Conservation (phyloP, 2,888 invertebrate species). For the Saturnia pavonia region DNA sequence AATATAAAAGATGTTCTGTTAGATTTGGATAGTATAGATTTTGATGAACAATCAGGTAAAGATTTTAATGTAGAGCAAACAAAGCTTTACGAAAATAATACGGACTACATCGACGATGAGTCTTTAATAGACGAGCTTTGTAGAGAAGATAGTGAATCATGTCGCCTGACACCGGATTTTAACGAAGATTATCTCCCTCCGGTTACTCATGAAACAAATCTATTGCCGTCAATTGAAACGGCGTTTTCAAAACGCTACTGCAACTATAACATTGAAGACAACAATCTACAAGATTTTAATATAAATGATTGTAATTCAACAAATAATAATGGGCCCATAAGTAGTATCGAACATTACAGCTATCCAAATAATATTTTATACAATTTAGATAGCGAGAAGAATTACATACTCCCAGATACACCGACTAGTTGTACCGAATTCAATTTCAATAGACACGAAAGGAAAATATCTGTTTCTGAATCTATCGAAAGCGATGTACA, state of each 20-base stretch:
- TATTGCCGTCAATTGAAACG: conserved; percentile 74
- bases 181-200: conserved; percentile 62
- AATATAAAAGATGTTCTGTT: conserved; percentile 74
- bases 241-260: conserved; percentile 70
- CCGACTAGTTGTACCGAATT: conserved; percentile 74
- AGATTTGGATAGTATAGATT: conserved; percentile 71
- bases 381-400: conserved; percentile 64
- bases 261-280: conserved; percentile 55
- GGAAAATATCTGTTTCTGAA: conserved; percentile 69
- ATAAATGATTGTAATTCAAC: conserved; percentile 36
- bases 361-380: conserved; percentile 74
- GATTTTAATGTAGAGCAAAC: conserved; percentile 45
- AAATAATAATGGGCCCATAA: conserved; percentile 40
- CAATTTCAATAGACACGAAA: conserved; percentile 59
- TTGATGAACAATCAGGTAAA: conserved; percentile 61
- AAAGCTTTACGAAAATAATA: conserved; percentile 52
- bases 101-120: conserved; percentile 75
- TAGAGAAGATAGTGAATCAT: conserved; percentile 70
- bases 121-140: conserved; percentile 74
- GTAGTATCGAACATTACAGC: conserved; percentile 72
- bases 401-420: conserved; percentile 67
- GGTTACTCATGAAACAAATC: conserved; percentile 52
- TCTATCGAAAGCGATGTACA: conserved; percentile 74
- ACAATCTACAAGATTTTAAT: conserved; percentile 39
- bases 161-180: conserved; percentile 63